A percentile compares a stretch with the other conserved stretches of the same genome.
These are phyloP conservation scores for Limnodromus scolopaceus DNA, from an alignment of 2,797 vertebrate species.

Conservation along the genomic window DNA sequence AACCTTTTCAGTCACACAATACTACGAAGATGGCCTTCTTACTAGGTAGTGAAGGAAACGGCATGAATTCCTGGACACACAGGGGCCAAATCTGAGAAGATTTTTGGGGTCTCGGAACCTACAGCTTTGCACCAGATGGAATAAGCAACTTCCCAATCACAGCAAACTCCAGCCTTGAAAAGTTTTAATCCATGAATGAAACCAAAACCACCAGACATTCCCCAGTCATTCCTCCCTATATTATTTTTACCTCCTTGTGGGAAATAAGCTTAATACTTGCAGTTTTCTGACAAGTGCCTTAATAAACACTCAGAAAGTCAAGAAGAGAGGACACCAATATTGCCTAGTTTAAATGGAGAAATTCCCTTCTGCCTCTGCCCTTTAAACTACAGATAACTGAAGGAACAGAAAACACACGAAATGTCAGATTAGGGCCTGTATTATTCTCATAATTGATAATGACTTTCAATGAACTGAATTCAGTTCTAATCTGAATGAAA, in stretches of 20 bases:
- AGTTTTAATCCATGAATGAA: not conserved
- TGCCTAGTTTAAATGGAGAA: not conserved
- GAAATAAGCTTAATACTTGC: not conserved
- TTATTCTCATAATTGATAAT: not conserved
- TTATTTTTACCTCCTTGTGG: not conserved
- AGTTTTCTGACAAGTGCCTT: not conserved
- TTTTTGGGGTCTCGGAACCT: not conserved
- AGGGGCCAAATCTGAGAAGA: not conserved
- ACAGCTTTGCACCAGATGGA: not conserved
- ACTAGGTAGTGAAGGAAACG: not conserved
- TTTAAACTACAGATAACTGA: not conserved
- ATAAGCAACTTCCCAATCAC: not conserved
- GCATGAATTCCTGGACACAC: not conserved
- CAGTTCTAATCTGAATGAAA: not conserved
- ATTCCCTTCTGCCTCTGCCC: not conserved
- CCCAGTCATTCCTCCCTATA: not conserved
- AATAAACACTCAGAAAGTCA: not conserved
- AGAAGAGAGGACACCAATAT: not conserved
- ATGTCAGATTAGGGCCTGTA: not conserved
- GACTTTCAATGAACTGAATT: conserved; percentile 18
- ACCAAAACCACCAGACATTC: not conserved
- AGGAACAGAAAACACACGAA: not conserved
- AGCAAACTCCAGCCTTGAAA: not conserved
- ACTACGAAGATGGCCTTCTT: not conserved
- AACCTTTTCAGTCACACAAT: not conserved